Evolutionary conservation across 2,888 invertebrate genomes (phyloP).

Genomic region (Acronicta leporina): DNA sequence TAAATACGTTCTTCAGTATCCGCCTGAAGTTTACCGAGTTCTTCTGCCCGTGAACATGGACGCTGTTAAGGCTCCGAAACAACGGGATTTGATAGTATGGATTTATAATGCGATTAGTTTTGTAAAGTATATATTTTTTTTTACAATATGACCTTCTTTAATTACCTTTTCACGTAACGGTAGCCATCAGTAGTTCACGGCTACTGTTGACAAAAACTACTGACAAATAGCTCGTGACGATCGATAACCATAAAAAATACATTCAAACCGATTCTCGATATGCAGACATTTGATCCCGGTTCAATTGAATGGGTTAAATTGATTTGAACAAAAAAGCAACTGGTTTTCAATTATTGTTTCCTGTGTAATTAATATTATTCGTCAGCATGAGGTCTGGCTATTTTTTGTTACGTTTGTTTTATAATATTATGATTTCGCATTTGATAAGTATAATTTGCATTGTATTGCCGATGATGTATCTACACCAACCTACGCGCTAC

Average conservation of each 20-base stretch:
- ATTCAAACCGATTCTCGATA: constrained; percentile 17
- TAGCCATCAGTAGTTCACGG: constrained; percentile 28
- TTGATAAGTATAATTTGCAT: not conserved
- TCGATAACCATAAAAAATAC: constrained; percentile 36
- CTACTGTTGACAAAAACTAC: constrained; percentile 44
- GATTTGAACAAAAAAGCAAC: constrained; percentile 31
- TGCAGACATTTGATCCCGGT: constrained; percentile 27
- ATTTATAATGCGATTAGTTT: too few species aligned
- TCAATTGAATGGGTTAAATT: constrained; percentile 30
- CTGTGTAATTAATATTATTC: constrained; percentile 40
- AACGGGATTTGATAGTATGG: too few species aligned
- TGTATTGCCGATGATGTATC: too few species aligned
- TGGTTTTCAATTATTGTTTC: constrained; percentile 34
- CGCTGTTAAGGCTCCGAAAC: too few species aligned
- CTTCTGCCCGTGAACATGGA: too few species aligned
- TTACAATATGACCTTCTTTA: too few species aligned
- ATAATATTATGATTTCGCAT: not conserved
- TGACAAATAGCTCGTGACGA: constrained; percentile 48
- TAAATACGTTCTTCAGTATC: too few species aligned
- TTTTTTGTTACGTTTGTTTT: constrained; percentile 15
- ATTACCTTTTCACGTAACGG: not conserved
- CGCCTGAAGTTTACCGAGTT: too few species aligned
- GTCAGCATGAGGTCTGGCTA: constrained; percentile 26
- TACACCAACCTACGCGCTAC: too few species aligned
- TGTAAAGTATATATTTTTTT: too few species aligned